Conservation (phyloP, 2,797 vertebrate species). For the Lophius americanus region DNA sequence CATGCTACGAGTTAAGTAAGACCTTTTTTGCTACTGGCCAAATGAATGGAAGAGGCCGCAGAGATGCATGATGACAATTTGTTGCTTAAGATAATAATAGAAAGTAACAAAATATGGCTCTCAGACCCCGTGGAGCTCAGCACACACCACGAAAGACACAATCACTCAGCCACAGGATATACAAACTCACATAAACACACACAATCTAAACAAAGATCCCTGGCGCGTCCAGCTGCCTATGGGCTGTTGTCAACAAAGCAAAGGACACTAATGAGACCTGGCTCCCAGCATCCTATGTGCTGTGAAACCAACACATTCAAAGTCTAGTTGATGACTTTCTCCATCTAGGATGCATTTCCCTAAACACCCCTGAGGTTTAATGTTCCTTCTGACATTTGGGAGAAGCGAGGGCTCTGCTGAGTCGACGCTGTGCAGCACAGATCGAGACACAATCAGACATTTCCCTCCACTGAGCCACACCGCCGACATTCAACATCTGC, state of each 20-base stretch:
- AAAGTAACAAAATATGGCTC: constrained; percentile 20
- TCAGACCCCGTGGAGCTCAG: constrained; percentile 12
- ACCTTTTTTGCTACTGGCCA: background rate
- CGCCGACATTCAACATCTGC: constrained; percentile 11
- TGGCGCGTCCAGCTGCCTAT: constrained; percentile 8
- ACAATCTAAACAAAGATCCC: constrained; percentile 18
- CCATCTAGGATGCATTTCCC: constrained; percentile 28
- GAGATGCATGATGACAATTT: constrained; percentile 24
- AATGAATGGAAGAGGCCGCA: constrained; percentile 11
- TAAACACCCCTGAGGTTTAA: constrained; percentile 53
- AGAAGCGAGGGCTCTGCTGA: constrained; percentile 20
- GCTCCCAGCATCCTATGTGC: constrained; percentile 63
- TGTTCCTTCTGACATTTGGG: constrained; percentile 58
- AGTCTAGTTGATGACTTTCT: constrained; percentile 41
- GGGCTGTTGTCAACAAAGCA: constrained; percentile 50
- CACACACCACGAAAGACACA: constrained; percentile 17
- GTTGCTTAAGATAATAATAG: constrained; percentile 19
- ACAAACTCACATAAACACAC: constrained; percentile 10
- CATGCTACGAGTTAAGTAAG: background rate
- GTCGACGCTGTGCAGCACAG: constrained; percentile 10
- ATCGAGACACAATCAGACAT: constrained; percentile 42
- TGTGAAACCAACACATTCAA: constrained; percentile 52
- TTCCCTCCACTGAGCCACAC: constrained; percentile 8
- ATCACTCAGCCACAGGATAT: constrained; percentile 3
- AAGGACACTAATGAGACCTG: constrained; percentile 57